Percentiles rank a stretch among this genome's conserved stretches.
Evolutionary conservation across 2,113 vertebrate species (phyloP).

Genomic region (Pachypanchax playfairii): DNA sequence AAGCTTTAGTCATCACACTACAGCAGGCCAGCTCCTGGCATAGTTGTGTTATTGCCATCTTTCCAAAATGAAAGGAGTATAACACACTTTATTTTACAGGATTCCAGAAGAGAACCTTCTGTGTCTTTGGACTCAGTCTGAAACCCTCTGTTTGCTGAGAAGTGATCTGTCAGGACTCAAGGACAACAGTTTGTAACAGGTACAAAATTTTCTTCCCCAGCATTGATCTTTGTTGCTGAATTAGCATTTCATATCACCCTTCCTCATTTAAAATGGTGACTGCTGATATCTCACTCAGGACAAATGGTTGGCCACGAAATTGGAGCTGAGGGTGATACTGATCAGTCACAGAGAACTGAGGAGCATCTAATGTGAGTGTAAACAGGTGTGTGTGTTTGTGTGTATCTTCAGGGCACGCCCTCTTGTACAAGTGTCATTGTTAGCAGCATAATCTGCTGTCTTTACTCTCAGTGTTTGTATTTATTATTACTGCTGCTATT

Average conservation of each 20-base stretch:
- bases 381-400: conserved; percentile 55
- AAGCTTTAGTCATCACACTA: no score
- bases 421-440: conserved; percentile 56
- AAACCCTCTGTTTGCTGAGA: no score
- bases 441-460: no score
- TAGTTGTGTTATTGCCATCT: no score
- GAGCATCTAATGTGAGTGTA: conserved; percentile 75
- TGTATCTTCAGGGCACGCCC: conserved; percentile 50
- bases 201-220: conserved; percentile 35
- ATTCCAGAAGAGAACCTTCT: no score
- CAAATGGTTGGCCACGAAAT: conserved; percentile 65
- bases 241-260: conserved; percentile 76
- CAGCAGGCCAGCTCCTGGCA: no score
- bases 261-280: conserved; percentile 76
- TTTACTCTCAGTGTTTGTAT: no score
- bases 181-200: conserved; percentile 26
- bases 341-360: conserved; percentile 71
- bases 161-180: not conserved
- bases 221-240: conserved; percentile 74
- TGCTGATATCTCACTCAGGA: conserved; percentile 71
- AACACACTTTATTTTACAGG: no score
- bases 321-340: conserved; percentile 61
- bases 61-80: no score
- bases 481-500: no score
- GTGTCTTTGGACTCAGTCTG: no score